These are phyloP conservation scores for Galaxea fascicularis DNA, from an alignment of 92 coral and sea anemone genomes.

Conservation along the genomic window DNA sequence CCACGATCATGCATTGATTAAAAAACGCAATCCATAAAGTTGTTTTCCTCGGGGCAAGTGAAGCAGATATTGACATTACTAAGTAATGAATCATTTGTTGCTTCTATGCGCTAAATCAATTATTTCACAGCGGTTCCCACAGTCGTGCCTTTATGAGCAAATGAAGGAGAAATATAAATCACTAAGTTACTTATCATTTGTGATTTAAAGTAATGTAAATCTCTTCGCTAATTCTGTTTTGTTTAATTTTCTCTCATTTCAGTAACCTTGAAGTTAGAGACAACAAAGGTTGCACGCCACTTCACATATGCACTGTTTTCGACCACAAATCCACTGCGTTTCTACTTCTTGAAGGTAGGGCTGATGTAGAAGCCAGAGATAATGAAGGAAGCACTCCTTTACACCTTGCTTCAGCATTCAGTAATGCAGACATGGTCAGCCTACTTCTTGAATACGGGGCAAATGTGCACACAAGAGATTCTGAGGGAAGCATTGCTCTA, in stretches of 20 bases:
- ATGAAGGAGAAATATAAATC: too few species aligned
- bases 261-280: slow-evolving; percentile 29
- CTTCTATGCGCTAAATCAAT: too few species aligned
- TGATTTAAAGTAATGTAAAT: background rate
- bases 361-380: slow-evolving; percentile 35
- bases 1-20: too few species aligned
- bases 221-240: background rate
- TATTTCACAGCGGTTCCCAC: too few species aligned
- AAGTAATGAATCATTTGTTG: too few species aligned
- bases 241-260: background rate
- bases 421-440: slow-evolving; percentile 10
- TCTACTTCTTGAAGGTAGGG: slow-evolving; percentile 12
- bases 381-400: slow-evolving; percentile 37
- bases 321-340: background rate
- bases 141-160: too few species aligned
- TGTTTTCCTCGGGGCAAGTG: too few species aligned
- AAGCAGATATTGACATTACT: too few species aligned
- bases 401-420: slow-evolving; percentile 33
- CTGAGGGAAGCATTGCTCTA: slow-evolving; percentile 19
- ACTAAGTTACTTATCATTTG: background rate
- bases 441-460: slow-evolving; percentile 23
- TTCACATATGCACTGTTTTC: slow-evolving; percentile 29
- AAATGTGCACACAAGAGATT: background rate
- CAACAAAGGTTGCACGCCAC: slow-evolving; percentile 30
- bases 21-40: too few species aligned